Base-by-base conservation (phyloP, 2,888 invertebrate species). In the Cecidostiba fungosa region DNA sequence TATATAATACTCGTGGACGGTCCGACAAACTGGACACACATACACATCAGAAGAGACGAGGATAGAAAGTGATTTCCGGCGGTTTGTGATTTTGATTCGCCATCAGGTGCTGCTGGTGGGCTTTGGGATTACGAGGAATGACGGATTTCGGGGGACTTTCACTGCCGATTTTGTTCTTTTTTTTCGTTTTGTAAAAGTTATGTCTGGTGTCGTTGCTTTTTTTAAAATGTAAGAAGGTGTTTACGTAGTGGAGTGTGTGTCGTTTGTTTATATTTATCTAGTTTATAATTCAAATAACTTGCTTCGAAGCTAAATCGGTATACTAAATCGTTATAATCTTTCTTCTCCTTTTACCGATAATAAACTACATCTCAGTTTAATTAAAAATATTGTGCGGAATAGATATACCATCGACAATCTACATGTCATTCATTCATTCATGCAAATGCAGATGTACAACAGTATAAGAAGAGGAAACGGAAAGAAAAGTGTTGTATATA, bases 11-110 rank as follows among this genome's bases (percentile, higher is more conserved):
- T 10, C 43, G 43, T 43, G 43, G 10, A 43, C 43, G 43, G 43
- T 1, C 43, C 10, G 43, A 43, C 43, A 43, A n/a, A 43, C 12
- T 43, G 39, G 39, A 43, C 39, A 12, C 39, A 43, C 39, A 12
- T 2, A 43, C 12, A 43, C 26, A 8, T 23, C 10, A 6, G 23
- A 62, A 62, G 6, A 62, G 59, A 77, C 50, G 78, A 47, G 47
- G 83, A 84, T 50, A 62, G 70, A 82, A 70, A 70, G 77, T 70
- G 36, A 77, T 77, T 50, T 59, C 78, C 77, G 66, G 70, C 73
- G 70, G 76, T n/a, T n/a, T 19, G 54, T 10, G 23, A 12, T 19
- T 10, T 23, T 12, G 23, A 16, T 76, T 39, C n/a, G 32, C 10
- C 72, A 32, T 23, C 26, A 6, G 16, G 43, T 43, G 54, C 16